Conservation (phyloP, 2,797 vertebrate genomes). For the Meriones psammophilus region DNA sequence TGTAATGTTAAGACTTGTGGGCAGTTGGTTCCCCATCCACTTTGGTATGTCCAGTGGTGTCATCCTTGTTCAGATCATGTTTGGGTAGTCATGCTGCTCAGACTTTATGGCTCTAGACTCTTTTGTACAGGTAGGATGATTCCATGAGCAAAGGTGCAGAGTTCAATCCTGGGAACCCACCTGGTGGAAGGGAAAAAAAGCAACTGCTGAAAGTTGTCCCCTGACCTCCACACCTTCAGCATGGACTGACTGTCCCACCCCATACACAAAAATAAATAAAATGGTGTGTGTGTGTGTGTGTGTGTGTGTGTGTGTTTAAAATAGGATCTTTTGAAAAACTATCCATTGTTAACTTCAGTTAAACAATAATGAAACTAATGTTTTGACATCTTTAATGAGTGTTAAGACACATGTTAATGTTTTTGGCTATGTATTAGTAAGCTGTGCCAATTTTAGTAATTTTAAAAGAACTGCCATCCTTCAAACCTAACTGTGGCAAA, state of each 20-base stretch:
- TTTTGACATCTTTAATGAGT: background rate
- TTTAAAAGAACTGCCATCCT: slow-evolving; percentile 24
- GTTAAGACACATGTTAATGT: slow-evolving; percentile 8
- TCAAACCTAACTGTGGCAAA: slow-evolving; percentile 21
- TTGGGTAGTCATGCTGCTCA: background rate
- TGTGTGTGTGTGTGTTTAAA: background rate
- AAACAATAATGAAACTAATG: slow-evolving; percentile 12
- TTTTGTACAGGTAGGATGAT: background rate
- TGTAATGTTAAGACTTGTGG: background rate
- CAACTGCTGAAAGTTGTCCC: background rate
- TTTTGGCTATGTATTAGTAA: background rate
- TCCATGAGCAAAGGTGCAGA: background rate
- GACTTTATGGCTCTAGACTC: background rate
- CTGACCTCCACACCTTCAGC: background rate
- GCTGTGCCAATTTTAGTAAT: slow-evolving; percentile 28
- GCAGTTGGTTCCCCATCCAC: background rate
- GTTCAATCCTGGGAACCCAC: too few relatives aligned
- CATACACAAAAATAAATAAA: background rate
- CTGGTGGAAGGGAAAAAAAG: background rate
- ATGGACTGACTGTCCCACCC: background rate
- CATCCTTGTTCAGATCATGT: background rate
- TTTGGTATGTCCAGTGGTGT: background rate
- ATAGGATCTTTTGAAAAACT: background rate
- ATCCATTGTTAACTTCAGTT: slow-evolving; percentile 31
- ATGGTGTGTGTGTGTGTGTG: background rate